phyloP scores from a whole-genome alignment of 2,113 vertebrate genomes.

The Rhinoptilus africanus region DNA sequence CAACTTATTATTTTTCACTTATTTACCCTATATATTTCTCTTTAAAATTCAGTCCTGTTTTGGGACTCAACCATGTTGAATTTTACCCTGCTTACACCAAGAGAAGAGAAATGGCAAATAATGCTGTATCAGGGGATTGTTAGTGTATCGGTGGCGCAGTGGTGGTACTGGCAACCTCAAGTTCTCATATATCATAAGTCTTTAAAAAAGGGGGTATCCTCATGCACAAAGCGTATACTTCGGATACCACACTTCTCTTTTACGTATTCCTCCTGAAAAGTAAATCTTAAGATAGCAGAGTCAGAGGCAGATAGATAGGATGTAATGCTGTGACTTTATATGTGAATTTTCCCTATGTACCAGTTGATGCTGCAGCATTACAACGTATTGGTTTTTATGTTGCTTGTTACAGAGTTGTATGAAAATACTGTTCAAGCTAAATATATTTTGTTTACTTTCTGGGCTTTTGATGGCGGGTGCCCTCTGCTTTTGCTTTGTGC shows the following conservation, averaged over 20 bases:
- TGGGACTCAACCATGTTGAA: background rate
- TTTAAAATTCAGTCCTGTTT: background rate
- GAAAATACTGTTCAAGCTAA: background rate
- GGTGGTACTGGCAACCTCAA: background rate
- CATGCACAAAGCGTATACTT: background rate
- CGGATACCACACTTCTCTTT: background rate
- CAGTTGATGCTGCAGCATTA: background rate
- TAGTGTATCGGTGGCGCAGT: background rate
- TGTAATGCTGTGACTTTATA: background rate
- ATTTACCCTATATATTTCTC: background rate
- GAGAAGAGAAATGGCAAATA: background rate
- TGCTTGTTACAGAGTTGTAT: background rate
- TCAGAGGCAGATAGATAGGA: background rate
- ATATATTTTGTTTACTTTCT: background rate
- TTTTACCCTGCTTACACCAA: background rate
- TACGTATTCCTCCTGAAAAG: background rate
- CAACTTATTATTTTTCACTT: background rate
- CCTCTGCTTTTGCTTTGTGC: background rate
- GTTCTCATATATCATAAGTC: background rate
- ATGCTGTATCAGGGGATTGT: background rate
- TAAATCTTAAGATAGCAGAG: background rate
- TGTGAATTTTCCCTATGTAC: background rate
- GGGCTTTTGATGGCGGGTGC: background rate
- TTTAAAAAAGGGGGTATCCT: background rate
- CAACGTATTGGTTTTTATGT: background rate